Evolutionary conservation across 2,113 vertebrate genomes (phyloP).

Genomic region (Channa maculata): DNA sequence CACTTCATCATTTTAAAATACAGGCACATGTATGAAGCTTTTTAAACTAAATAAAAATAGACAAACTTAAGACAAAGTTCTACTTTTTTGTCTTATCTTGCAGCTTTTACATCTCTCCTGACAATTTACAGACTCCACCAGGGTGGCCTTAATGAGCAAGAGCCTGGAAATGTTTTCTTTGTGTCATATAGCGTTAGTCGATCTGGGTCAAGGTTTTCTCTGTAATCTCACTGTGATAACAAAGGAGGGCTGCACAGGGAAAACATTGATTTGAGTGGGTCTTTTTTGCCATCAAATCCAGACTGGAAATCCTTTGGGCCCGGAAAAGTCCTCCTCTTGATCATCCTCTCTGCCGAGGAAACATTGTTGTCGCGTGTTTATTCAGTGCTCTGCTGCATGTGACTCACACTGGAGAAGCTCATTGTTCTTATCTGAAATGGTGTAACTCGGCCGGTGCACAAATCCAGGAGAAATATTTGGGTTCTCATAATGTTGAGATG

Average conservation of each 20-base stretch:
- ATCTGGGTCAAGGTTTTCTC: slow-evolving; percentile 76
- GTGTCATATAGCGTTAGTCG: slow-evolving; percentile 70
- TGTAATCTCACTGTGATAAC: slow-evolving; percentile 72
- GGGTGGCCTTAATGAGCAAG: slow-evolving; percentile 66
- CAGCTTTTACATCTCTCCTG: slow-evolving; percentile 11
- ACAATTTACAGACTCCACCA: slow-evolving; percentile 34
- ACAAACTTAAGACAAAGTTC: not conserved
- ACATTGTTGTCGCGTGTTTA: slow-evolving; percentile 58
- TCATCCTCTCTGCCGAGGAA: slow-evolving; percentile 51
- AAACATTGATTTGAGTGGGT: slow-evolving; percentile 21
- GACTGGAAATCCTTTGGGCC: slow-evolving; percentile 60
- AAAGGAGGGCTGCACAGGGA: slow-evolving; percentile 54
- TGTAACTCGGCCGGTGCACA: slow-evolving; percentile 29
- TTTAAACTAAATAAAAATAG: not conserved
- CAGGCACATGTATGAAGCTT: not conserved
- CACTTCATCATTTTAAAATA: not conserved
- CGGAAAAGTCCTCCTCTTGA: slow-evolving; percentile 18
- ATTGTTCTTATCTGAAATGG: slow-evolving; percentile 71
- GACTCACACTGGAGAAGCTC: slow-evolving; percentile 48
- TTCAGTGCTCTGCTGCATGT: slow-evolving; percentile 72
- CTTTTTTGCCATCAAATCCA: slow-evolving; percentile 58
- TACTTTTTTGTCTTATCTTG: slow-evolving; percentile 7
- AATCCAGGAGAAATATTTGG: slow-evolving; percentile 72
- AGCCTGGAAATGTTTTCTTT: slow-evolving; percentile 75
- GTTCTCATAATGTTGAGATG: slow-evolving; percentile 39